phyloP scores from a whole-genome alignment of 2,797 vertebrate genomes.

The Phataginus tetradactyla region DNA sequence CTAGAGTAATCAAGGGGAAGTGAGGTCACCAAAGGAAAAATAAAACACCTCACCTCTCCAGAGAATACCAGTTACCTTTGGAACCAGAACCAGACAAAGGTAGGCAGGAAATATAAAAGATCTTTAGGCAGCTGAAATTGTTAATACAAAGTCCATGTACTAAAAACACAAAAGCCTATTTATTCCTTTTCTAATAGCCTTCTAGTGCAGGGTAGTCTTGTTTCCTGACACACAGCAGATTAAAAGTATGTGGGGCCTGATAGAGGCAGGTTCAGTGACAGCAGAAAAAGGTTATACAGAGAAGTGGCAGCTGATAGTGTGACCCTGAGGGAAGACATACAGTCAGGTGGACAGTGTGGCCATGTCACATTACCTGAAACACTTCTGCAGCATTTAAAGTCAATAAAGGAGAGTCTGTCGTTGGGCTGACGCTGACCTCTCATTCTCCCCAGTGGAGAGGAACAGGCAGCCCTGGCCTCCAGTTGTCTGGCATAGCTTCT shows the following conservation, averaged over 20 bases:
- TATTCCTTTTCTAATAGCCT: neutral
- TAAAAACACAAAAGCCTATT: neutral
- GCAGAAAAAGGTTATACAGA: neutral
- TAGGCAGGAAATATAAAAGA: neutral
- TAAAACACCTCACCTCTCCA: neutral
- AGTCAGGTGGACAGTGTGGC: neutral
- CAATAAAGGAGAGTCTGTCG: neutral
- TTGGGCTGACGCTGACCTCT: neutral
- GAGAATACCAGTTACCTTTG: neutral
- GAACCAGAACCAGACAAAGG: neutral
- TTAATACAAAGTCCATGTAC: neutral
- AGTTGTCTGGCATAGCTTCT: neutral
- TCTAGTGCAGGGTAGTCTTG: neutral
- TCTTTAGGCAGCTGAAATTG: neutral
- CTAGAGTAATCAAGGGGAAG: neutral
- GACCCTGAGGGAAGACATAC: neutral
- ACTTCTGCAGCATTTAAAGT: neutral
- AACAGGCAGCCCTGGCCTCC: neutral
- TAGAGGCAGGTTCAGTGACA: neutral
- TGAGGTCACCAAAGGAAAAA: neutral
- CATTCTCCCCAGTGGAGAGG: neutral
- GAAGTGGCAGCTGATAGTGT: neutral
- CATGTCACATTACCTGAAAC: neutral
- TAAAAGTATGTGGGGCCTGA: neutral
- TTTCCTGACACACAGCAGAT: neutral